Evolutionary conservation across 2,797 vertebrate species (phyloP), one percentile per base, ranked within the genome.

Genomic region (Pyrrhura leucotis): DNA sequence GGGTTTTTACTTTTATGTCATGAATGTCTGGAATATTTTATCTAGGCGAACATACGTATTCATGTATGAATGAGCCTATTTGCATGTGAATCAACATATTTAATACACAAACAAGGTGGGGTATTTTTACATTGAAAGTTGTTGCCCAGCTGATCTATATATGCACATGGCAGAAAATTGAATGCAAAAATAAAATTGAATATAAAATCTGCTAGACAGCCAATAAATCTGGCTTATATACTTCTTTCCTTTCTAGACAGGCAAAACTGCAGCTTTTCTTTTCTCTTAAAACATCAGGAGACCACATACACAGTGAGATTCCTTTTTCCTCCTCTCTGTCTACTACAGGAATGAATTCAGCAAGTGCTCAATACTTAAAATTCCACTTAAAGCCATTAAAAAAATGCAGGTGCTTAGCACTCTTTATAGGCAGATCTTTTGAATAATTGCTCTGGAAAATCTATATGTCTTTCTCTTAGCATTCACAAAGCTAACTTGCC

Each of bases 61-160:
- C 94, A 95, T 88, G 85, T 96, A 95, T 95, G 96, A 93, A 91
- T 81, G 48, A 86, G 6, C 21, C 14, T 81, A 95, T 94, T 93
- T 94, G 87, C 89, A 90, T 94, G 71, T 72, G 92, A 96, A 94
- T 92, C 67, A 82, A 76, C 35, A 84, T 85, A 90, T 85, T 93
- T 88, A 87, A 87, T 82, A 73, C 31, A 89, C 51, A 87, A 85
- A 76, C 22, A 96, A 62, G 61, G 58, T 61, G 16, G 37, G 6
- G 0, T 0, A 45, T 82, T 89, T 91, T 84, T 63, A 47, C n/a
- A 9, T 42, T 86, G 45, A 62, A 94, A 88, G 26, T 94, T 74
- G 69, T 95, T 91, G 50, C 35, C 66, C 67, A 62, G 69, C 67
- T 94, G 90, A 87, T 89, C 66, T 88, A 12, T 85, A 42, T 45